Percentiles rank a stretch among this genome's conserved stretches.
These are phyloP conservation scores for Clistopyga incitator DNA, from an alignment of 2,888 invertebrate genomes.

Conservation along the genomic window DNA sequence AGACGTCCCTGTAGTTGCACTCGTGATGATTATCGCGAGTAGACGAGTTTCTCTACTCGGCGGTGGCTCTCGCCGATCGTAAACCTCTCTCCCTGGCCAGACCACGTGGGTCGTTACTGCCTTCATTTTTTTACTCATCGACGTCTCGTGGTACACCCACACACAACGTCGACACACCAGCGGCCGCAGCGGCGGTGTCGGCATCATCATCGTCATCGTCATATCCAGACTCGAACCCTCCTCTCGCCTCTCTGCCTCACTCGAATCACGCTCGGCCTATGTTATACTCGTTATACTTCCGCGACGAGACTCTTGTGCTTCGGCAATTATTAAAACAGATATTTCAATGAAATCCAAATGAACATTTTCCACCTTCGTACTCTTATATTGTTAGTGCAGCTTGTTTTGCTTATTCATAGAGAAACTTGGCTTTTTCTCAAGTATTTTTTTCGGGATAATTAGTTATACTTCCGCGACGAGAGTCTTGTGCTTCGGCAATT, in stretches of 20 bases:
- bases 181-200: background rate
- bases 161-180: constrained; percentile 21
- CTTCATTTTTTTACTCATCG: constrained; percentile 52
- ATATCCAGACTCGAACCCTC: background rate
- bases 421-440: too few species aligned
- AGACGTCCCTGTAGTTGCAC: constrained; percentile 63
- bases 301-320: too few species aligned
- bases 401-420: too few species aligned
- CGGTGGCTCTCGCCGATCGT: constrained; percentile 60
- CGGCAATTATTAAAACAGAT: background rate
- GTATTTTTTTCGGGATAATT: background rate
- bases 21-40: constrained; percentile 65
- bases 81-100: constrained; percentile 58
- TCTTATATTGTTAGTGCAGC: background rate
- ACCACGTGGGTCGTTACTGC: constrained; percentile 67
- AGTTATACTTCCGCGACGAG: constrained; percentile 26
- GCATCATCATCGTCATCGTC: constrained; percentile 6
- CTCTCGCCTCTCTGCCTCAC: background rate
- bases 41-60: constrained; percentile 65
- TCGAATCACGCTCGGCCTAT: constrained; percentile 9
- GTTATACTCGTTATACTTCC: constrained; percentile 25
- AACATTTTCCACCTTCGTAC: background rate
- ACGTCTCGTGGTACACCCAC: constrained; percentile 57
- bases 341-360: background rate
- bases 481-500: too few species aligned